Conservation (phyloP, 2,113 vertebrate genomes). For the Melanerpes aurifrons region DNA sequence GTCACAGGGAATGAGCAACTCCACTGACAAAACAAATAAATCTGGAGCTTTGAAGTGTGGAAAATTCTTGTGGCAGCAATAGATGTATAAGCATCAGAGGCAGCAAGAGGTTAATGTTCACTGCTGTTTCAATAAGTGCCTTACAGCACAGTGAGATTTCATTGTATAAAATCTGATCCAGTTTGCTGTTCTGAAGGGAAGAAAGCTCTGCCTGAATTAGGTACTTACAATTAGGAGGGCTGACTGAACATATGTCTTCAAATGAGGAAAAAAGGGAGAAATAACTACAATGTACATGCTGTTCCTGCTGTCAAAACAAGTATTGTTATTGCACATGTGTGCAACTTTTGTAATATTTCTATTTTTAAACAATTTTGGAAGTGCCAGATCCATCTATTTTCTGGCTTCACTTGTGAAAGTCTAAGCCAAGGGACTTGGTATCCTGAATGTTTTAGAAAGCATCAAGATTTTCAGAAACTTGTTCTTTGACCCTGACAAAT, state of each 20-base stretch:
- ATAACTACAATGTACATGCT: neutral
- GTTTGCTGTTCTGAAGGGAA: neutral
- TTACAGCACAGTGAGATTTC: neutral
- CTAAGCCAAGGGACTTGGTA: constrained; percentile 41
- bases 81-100: neutral
- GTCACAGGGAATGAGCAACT: neutral
- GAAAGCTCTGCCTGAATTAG: neutral
- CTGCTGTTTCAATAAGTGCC: neutral
- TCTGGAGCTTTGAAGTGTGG: neutral
- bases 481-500: constrained; percentile 16
- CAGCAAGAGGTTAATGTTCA: constrained; percentile 6
- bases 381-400: constrained; percentile 53
- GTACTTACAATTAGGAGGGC: neutral
- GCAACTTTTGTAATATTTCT: constrained; percentile 54
- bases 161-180: neutral
- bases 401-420: neutral
- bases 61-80: neutral
- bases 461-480: constrained; percentile 5
- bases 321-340: constrained; percentile 46
- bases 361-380: constrained; percentile 62
- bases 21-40: neutral
- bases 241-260: neutral
- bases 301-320: neutral
- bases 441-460: constrained; percentile 6
- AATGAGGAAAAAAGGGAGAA: neutral